Evolutionary conservation across 2,797 vertebrate genomes (phyloP).

Genomic region (Tauraco hartlaubi): DNA sequence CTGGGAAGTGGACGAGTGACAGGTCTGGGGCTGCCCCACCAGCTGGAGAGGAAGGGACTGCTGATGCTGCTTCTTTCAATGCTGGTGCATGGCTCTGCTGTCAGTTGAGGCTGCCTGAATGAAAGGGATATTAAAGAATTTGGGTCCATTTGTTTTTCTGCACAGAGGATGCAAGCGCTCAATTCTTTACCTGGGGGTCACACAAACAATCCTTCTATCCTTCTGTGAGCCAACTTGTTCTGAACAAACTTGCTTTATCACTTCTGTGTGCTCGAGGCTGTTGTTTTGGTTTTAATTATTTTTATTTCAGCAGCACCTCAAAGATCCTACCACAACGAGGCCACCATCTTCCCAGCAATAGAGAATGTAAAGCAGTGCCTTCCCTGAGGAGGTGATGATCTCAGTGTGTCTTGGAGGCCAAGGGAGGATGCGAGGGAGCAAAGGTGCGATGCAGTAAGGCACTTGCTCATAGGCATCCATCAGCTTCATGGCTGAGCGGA

Average conservation of each 20-base stretch:
- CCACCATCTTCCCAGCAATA: not conserved
- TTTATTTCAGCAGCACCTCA: slow-evolving; percentile 1
- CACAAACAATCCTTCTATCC: not conserved
- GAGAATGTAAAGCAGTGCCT: not conserved
- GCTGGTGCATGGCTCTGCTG: not conserved
- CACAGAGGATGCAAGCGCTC: not conserved
- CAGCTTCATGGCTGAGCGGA: not conserved
- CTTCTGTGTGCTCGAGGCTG: not conserved
- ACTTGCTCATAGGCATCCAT: not conserved
- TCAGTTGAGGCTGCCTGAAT: not conserved
- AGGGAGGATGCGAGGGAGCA: not conserved
- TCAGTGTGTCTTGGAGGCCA: not conserved
- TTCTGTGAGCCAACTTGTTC: not conserved
- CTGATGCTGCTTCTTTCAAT: not conserved
- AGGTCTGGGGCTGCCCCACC: not conserved
- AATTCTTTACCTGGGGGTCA: not conserved
- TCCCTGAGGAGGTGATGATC: not conserved
- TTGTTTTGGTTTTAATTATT: not conserved
- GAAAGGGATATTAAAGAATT: not conserved
- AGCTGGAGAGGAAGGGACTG: not conserved
- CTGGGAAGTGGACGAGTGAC: not conserved
- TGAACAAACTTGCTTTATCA: not conserved
- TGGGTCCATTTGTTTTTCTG: not conserved
- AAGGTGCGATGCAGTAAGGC: not conserved
- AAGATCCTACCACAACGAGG: not conserved